phyloP scores from a whole-genome alignment of 2,113 vertebrate species.

The Halichoerus grypus region DNA sequence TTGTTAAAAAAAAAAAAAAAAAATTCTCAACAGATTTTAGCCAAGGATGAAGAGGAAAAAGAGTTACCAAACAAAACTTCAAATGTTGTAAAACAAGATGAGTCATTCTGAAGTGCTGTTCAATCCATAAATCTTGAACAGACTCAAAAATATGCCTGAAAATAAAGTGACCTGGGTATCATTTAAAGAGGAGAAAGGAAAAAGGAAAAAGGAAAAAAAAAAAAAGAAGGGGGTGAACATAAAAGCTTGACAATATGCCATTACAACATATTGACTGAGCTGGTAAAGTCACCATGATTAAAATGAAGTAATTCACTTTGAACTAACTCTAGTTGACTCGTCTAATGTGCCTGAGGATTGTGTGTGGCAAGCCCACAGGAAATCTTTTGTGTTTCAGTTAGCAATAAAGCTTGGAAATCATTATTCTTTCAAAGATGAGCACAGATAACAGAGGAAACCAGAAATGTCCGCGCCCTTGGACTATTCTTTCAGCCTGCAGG shows the following conservation, averaged over 20 bases:
- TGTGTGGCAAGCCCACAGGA: constrained; percentile 88
- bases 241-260: constrained; percentile 58
- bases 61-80: constrained; percentile 81
- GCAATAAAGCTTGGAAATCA: constrained; percentile 86
- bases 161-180: constrained; percentile 80
- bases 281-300: constrained; percentile 84
- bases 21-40: constrained; percentile 83
- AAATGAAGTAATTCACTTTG: constrained; percentile 88
- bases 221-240: not conserved
- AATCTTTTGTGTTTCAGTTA: constrained; percentile 87
- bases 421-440: constrained; percentile 84
- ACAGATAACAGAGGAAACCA: constrained; percentile 78
- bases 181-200: constrained; percentile 71
- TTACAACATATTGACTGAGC: constrained; percentile 79
- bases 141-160: constrained; percentile 74
- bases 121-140: constrained; percentile 78
- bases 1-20: constrained; percentile 72
- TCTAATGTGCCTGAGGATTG: constrained; percentile 86
- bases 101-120: constrained; percentile 78
- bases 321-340: constrained; percentile 88
- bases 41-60: constrained; percentile 80
- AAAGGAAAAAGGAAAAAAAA: not conserved
- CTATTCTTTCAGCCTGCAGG: not conserved
- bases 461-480: constrained; percentile 37
- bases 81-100: constrained; percentile 77